Evolutionary conservation across 1,140 invertebrate genomes (phyloP).

Genomic region (Globodera ellingtonae): DNA sequence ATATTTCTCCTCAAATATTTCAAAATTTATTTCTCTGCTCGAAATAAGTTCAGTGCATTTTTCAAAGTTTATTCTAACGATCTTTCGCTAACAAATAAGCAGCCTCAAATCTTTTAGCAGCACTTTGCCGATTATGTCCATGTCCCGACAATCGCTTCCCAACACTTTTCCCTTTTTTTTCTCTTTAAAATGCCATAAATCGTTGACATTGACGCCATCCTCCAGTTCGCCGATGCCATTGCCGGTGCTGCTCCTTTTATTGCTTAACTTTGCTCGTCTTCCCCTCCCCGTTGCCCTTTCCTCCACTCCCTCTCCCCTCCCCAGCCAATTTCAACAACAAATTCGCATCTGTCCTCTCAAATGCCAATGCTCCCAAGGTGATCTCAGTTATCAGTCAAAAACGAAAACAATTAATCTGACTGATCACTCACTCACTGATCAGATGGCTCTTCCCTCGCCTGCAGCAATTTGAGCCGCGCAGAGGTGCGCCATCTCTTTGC

Average conservation of each 20-base stretch:
- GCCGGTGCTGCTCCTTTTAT: not conserved
- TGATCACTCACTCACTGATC: not conserved
- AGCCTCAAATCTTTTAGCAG: no score
- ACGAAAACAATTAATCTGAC: not conserved
- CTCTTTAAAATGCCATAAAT: no score
- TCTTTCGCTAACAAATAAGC: no score
- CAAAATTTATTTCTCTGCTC: no score
- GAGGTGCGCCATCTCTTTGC: conserved; percentile 20
- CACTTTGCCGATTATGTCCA: no score
- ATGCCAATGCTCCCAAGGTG: not conserved
- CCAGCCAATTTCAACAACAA: not conserved
- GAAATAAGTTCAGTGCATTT: no score
- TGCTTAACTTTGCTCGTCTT: not conserved
- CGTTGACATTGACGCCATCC: not conserved
- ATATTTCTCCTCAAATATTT: not conserved
- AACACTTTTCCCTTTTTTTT: no score
- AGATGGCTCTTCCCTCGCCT: conserved; percentile 19
- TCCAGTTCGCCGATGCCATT: not conserved
- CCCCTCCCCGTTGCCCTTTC: not conserved
- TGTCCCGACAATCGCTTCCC: no score
- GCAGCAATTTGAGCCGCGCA: conserved; percentile 6
- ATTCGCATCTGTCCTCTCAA: not conserved
- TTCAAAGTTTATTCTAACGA: no score
- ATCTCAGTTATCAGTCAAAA: not conserved
- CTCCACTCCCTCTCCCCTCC: not conserved